These are phyloP conservation scores for Xenopus borealis DNA, from an alignment of 2,113 vertebrate genomes.

Conservation along the genomic window DNA sequence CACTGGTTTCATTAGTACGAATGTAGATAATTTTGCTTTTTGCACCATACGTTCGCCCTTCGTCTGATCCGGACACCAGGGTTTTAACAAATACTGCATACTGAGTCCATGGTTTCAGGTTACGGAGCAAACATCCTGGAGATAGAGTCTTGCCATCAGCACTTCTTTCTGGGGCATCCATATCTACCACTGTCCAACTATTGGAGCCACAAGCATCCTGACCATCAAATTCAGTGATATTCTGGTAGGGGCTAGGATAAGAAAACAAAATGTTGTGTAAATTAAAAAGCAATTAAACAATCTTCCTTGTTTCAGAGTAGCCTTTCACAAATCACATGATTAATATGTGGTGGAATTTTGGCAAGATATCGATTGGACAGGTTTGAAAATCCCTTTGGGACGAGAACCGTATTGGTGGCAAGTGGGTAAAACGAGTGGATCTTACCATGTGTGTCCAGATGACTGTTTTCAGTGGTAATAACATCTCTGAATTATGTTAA, in stretches of 20 bases:
- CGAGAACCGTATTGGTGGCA: too few species aligned
- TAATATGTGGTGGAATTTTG: too few species aligned
- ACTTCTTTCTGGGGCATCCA: constrained; percentile 78
- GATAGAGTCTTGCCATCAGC: constrained; percentile 71
- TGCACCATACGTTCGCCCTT: constrained; percentile 83
- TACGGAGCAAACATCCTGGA: constrained; percentile 77
- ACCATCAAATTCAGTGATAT: constrained; percentile 94
- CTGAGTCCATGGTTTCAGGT: constrained; percentile 92
- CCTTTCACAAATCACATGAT: too few species aligned
- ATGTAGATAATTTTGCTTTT: constrained; percentile 96
- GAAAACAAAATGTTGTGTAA: background rate
- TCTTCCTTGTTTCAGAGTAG: too few species aligned
- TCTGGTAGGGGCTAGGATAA: constrained; percentile 77
- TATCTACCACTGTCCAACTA: constrained; percentile 93
- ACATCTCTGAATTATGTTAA: too few species aligned
- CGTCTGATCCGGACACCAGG: constrained; percentile 86
- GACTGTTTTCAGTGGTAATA: too few species aligned
- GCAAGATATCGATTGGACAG: too few species aligned
- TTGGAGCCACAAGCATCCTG: constrained; percentile 95
- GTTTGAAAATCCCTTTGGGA: too few species aligned
- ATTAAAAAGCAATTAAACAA: too few species aligned
- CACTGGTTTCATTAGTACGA: constrained; percentile 86
- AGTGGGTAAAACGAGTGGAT: too few species aligned
- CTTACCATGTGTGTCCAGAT: too few species aligned
- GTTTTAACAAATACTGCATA: constrained; percentile 97